Conservation (phyloP, 2,797 vertebrate genomes). For the Simalia tracyae region DNA sequence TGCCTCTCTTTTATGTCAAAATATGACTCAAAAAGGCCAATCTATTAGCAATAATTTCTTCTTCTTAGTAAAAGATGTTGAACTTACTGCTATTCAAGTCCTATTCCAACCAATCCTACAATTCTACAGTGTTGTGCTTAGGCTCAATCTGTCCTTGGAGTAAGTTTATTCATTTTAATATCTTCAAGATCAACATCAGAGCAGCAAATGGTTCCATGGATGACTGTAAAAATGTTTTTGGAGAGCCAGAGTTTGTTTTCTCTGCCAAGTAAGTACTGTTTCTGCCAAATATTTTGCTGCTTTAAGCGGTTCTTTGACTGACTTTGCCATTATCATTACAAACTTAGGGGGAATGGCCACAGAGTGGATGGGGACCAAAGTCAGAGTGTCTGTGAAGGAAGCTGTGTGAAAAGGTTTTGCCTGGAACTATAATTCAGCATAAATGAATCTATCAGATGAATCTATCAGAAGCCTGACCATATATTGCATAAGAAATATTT, state of each 20-base stretch:
- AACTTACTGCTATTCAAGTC: background rate
- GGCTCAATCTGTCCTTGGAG: constrained; percentile 15
- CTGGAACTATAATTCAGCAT: background rate
- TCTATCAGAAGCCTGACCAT: background rate
- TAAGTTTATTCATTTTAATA: constrained; percentile 37
- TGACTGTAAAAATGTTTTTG: constrained; percentile 13
- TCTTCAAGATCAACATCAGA: constrained; percentile 9
- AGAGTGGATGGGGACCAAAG: background rate
- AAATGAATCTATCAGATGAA: background rate
- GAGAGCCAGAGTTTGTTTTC: constrained; percentile 17
- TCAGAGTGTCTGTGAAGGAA: background rate
- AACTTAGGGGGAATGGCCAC: background rate
- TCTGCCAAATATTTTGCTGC: constrained; percentile 3
- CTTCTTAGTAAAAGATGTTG: background rate
- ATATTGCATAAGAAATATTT: background rate
- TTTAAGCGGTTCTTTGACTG: constrained; percentile 22
- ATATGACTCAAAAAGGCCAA: background rate
- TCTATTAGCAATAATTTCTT: background rate
- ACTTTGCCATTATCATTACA: constrained; percentile 8
- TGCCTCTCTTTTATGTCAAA: background rate
- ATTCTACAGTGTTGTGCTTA: constrained; percentile 21
- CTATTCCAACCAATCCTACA: background rate
- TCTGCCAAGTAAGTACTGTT: background rate
- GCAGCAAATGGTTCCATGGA: background rate
- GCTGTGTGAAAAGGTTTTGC: background rate